Conservation (phyloP, 1,140 invertebrate genomes). For the Spodoptera frugiperda region DNA sequence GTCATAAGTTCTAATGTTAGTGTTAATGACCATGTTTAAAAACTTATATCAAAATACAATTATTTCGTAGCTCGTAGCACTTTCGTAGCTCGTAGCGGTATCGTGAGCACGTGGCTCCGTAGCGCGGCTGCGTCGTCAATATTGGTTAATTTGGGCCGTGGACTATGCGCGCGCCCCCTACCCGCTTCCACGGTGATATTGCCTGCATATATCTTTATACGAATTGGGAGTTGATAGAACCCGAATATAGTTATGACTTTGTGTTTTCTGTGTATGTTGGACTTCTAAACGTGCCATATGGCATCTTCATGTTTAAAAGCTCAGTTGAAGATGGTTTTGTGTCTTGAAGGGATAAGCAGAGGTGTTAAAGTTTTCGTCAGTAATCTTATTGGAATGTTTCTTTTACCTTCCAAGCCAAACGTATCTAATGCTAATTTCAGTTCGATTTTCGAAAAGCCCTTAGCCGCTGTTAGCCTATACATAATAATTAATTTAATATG, state of each 20-base stretch:
- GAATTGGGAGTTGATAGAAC: conserved; percentile 5
- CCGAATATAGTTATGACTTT: background rate
- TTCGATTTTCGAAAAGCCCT: too few species aligned
- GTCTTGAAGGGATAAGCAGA: too few species aligned
- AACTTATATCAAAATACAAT: background rate
- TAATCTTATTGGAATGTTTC: too few species aligned
- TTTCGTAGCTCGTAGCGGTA: conserved; percentile 46
- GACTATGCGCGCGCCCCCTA: conserved; percentile 45
- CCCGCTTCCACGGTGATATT: conserved; percentile 23
- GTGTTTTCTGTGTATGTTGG: background rate
- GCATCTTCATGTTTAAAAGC: background rate
- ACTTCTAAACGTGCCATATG: background rate
- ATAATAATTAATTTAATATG: too few species aligned
- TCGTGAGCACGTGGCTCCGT: conserved; percentile 57
- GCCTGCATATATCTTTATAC: conserved; percentile 21
- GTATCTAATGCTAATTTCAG: too few species aligned
- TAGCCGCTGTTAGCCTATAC: too few species aligned
- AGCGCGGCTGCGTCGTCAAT: conserved; percentile 67
- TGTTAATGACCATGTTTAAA: too few species aligned
- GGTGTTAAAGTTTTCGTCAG: too few species aligned
- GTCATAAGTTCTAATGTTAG: too few species aligned
- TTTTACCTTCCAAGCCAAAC: too few species aligned
- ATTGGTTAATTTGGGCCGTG: conserved; percentile 68
- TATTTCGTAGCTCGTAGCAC: background rate
- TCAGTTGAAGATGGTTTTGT: too few species aligned